phyloP scores from a whole-genome alignment of 2,113 vertebrate genomes.

The Gobio gobio region DNA sequence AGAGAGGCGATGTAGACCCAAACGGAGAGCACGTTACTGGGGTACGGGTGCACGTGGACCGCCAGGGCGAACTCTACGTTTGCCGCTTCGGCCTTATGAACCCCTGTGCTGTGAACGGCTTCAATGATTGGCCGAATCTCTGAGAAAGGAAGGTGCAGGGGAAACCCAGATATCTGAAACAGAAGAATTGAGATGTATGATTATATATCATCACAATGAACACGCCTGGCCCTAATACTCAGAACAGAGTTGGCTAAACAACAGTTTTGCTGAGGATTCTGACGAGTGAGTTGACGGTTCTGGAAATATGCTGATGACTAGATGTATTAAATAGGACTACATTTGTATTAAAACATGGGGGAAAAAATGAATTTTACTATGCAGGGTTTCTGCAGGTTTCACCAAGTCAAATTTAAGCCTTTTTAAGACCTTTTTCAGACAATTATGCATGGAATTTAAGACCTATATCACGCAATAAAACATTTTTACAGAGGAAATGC shows the following conservation, averaged over 20 bases:
- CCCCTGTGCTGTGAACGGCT: slow-evolving; percentile 90
- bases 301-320: too few species aligned
- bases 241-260: background rate
- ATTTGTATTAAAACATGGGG: too few species aligned
- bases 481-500: too few species aligned
- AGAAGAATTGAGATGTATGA: background rate
- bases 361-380: too few species aligned
- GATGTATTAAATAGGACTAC: too few species aligned
- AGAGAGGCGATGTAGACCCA: slow-evolving; percentile 98
- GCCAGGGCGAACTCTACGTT: slow-evolving; percentile 93
- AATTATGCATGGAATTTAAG: too few species aligned
- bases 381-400: too few species aligned
- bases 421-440: too few species aligned
- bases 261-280: too few species aligned
- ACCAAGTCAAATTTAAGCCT: too few species aligned
- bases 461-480: too few species aligned
- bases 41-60: slow-evolving; percentile 92
- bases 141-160: slow-evolving; percentile 90
- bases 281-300: too few species aligned
- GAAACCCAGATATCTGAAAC: slow-evolving; percentile 91
- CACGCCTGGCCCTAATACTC: background rate
- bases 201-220: background rate
- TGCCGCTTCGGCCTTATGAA: slow-evolving; percentile 84
- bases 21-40: slow-evolving; percentile 88
- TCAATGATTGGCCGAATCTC: slow-evolving; percentile 89